Evolutionary conservation across 1,140 invertebrate genomes (phyloP), one percentile per base, ranked within the genome.

Genomic region (Drosophila asahinai): DNA sequence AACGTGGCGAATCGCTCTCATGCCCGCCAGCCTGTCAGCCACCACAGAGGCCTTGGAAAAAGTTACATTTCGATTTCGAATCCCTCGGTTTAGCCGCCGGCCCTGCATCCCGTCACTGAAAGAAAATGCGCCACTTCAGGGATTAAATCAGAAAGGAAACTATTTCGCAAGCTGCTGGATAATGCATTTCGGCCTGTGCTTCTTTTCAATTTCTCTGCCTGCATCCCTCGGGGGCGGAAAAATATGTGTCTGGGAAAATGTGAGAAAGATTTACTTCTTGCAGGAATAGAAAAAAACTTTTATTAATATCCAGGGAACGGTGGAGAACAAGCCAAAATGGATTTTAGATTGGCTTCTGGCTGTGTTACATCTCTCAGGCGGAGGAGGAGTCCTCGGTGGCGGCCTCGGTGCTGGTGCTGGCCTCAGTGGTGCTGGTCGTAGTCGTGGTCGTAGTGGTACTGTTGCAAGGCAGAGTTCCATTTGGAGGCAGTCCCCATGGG

Each of bases 31-130:
- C 75, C 83, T 86, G 83, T 86, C 83, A 86, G 76, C 62, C 61
- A 80, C 64, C 60, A 72, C 45, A 38, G 65, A 70, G 81, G 47
- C 67, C 45, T 59, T 72, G 70, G 70, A 86, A 67, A 79, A 86
- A 86, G 83, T 86, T 86, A 86, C 82, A 86, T 86, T 86, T 86
- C 82, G 82, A 86, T 86, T 86, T 86, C 79, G 82, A 82, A 43
- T 51, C 65, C 75, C 72, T 43, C 38, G 27, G 49, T 38, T 45
- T 60, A 40, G 62, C 36, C n/a, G 40, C n/a, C 14, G 45, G 30
- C 47, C 30, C 19, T 12, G 33, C 62, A 62, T 49, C 27, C 27
- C 48, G 38, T 38, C 45, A 61, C 45, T 70, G 64, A 8, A 5
- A 43, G 11, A 42, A 59, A 17, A n/a, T 2, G 0, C 4, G 17